Conservation (phyloP, 2,113 vertebrate genomes). For the Cololabis saira region DNA sequence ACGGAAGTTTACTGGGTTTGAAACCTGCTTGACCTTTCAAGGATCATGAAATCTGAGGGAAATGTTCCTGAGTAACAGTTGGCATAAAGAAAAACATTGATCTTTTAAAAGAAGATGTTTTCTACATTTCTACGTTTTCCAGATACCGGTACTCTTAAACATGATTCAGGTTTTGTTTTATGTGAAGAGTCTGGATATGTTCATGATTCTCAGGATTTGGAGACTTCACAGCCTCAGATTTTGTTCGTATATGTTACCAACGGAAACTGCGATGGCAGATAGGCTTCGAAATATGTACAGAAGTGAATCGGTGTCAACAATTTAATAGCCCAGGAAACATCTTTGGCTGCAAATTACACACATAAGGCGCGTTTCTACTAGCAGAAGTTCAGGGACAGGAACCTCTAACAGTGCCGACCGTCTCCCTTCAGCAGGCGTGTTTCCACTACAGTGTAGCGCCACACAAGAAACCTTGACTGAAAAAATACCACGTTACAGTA, state of each 20-base stretch:
- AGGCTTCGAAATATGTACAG: conserved; percentile 43
- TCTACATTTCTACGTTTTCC: background rate
- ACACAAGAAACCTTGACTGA: too few species aligned
- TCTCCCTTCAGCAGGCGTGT: too few species aligned
- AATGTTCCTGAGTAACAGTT: background rate
- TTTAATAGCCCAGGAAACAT: conserved; percentile 47
- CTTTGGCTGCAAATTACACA: conserved; percentile 66
- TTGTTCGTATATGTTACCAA: conserved; percentile 53
- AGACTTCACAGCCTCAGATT: conserved; percentile 38
- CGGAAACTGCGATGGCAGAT: conserved; percentile 35
- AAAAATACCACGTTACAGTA: too few species aligned
- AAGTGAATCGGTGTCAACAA: conserved; percentile 62
- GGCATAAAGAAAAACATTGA: background rate
- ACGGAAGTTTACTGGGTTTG: conserved; percentile 3
- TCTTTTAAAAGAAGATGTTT: background rate
- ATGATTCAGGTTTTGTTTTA: conserved; percentile 14
- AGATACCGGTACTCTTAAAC: conserved; percentile 4
- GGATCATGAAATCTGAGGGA: background rate
- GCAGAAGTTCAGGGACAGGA: too few species aligned
- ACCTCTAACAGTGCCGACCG: too few species aligned
- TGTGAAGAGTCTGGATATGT: conserved; percentile 19
- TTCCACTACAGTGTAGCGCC: too few species aligned
- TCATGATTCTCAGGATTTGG: conserved; percentile 37
- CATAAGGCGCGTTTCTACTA: too few species aligned
- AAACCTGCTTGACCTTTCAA: conserved; percentile 15